A percentile compares a stretch with the other conserved stretches of the same genome.
Conservation (phyloP, 2,113 vertebrate species). For the Poicephalus meyeri region DNA sequence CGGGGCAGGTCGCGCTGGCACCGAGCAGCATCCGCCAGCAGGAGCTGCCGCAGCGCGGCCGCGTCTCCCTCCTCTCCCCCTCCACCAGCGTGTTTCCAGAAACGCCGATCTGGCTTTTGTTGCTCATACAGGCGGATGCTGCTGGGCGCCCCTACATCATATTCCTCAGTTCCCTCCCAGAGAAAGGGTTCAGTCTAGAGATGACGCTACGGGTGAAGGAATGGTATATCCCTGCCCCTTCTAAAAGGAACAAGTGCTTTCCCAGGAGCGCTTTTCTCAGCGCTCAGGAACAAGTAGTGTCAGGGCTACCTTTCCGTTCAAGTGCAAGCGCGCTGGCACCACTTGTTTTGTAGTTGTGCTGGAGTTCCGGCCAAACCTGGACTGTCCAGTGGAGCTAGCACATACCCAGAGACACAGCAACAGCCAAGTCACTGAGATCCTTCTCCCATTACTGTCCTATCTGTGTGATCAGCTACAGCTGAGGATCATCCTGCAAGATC, state of each 20-base stretch:
- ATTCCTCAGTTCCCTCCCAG: not conserved
- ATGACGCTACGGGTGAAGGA: not conserved
- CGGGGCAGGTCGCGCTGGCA: not conserved
- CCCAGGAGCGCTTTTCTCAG: not conserved
- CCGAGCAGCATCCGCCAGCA: not conserved
- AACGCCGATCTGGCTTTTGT: not conserved
- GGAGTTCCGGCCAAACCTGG: not conserved
- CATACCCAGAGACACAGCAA: not conserved
- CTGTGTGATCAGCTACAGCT: not conserved
- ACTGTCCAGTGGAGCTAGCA: not conserved
- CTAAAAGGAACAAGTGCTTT: not conserved
- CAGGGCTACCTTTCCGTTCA: not conserved
- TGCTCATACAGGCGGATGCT: not conserved
- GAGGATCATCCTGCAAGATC: not conserved
- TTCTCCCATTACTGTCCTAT: not conserved
- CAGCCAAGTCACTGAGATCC: not conserved
- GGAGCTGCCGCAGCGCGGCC: accelerated
- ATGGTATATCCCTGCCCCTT: not conserved
- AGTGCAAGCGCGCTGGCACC: accelerated
- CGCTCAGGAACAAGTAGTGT: not conserved
- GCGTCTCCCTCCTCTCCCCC: not conserved
- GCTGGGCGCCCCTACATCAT: not conserved
- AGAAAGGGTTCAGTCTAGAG: not conserved
- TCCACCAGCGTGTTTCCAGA: not conserved
- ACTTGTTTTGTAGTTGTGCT: not conserved